Conservation (phyloP, 2,113 vertebrate genomes). For the Gopherus flavomarginatus region DNA sequence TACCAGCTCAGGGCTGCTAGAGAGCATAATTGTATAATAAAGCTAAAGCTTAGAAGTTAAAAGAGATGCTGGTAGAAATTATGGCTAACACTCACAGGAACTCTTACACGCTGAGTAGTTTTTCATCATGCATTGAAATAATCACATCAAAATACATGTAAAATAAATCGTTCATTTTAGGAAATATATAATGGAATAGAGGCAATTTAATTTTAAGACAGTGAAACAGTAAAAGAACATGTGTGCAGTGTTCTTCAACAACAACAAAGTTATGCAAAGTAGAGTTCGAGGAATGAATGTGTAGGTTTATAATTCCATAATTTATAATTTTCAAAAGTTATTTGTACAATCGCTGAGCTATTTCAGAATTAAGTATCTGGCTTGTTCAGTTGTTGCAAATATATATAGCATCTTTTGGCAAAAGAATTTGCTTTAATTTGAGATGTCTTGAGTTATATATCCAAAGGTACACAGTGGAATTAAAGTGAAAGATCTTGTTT, state of each 20-base stretch:
- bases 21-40: not conserved
- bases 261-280: not conserved
- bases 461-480: not conserved
- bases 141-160: slow-evolving; percentile 13
- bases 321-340: not conserved
- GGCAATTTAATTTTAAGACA: not conserved
- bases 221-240: not conserved
- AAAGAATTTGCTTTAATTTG: not conserved
- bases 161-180: not conserved
- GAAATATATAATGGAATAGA: not conserved
- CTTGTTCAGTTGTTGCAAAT: not conserved
- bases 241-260: not conserved
- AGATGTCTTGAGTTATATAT: not conserved
- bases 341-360: not conserved
- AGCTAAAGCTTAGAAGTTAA: not conserved
- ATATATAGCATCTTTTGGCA: not conserved
- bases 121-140: not conserved
- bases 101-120: not conserved
- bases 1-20: not conserved
- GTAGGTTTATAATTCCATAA: not conserved
- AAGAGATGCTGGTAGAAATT: not conserved
- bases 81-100: not conserved
- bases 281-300: not conserved
- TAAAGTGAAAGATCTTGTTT: not conserved
- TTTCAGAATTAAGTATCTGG: not conserved